These are phyloP conservation scores for Lateolabrax maculatus DNA, from an alignment of 2,797 vertebrate genomes.

Conservation along the genomic window DNA sequence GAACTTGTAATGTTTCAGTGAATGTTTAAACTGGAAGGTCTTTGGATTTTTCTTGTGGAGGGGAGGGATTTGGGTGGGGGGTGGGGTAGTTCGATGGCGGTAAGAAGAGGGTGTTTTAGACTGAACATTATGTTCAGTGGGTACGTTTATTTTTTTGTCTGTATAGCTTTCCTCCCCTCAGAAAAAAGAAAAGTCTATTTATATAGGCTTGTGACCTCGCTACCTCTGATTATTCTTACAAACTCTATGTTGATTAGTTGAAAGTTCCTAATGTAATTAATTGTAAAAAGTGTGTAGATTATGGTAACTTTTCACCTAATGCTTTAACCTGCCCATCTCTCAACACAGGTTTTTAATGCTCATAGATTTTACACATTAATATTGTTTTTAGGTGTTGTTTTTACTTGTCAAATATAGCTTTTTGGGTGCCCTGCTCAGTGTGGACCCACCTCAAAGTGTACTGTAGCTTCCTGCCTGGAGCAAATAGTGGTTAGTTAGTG, in stretches of 20 bases:
- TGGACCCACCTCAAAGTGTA: slow-evolving; percentile 81
- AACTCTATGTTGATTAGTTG: slow-evolving; percentile 92
- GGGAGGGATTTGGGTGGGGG: slow-evolving; percentile 74
- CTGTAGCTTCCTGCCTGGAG: slow-evolving; percentile 82
- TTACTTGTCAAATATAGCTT: slow-evolving; percentile 79
- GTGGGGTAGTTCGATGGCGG: slow-evolving; percentile 53
- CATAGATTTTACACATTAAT: slow-evolving; percentile 79
- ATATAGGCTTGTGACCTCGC: slow-evolving; percentile 91
- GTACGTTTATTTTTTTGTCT: slow-evolving; percentile 88
- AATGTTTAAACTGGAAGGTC: slow-evolving; percentile 95
- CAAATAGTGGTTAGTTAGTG: slow-evolving; percentile 80
- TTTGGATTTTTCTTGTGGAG: slow-evolving; percentile 84
- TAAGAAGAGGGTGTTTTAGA: slow-evolving; percentile 80
- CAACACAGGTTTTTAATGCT: slow-evolving; percentile 88
- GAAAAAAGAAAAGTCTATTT: slow-evolving; percentile 85
- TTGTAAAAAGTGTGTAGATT: slow-evolving; percentile 92
- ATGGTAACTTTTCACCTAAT: slow-evolving; percentile 85
- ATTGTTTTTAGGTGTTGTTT: slow-evolving; percentile 78
- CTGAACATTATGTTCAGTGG: slow-evolving; percentile 86
- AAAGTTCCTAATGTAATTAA: slow-evolving; percentile 91
- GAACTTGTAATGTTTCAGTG: slow-evolving; percentile 91
- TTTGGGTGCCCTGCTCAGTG: slow-evolving; percentile 74
- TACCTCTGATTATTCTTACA: slow-evolving; percentile 94
- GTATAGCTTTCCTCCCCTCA: slow-evolving; percentile 86
- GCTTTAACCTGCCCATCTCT: slow-evolving; percentile 89